A percentile compares a stretch with the other conserved stretches of the same genome.
These are phyloP conservation scores for Flexamia atlantica DNA, from an alignment of 2,888 invertebrate species.

Conservation along the genomic window DNA sequence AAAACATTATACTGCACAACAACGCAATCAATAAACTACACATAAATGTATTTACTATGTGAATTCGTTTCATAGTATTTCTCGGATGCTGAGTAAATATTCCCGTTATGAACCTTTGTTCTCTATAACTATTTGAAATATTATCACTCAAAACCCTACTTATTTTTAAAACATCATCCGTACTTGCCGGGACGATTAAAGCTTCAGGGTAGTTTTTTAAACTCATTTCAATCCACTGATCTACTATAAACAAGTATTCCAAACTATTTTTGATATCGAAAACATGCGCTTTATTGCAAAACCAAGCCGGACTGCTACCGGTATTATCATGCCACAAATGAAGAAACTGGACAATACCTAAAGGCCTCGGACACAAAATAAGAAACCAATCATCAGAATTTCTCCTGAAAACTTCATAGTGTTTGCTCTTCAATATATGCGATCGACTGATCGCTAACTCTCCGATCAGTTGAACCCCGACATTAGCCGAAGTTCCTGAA, in stretches of 20 bases:
- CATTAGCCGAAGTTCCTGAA: conserved; percentile 69
- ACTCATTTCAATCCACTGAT: background rate
- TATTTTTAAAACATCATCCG: background rate
- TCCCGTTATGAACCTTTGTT: background rate
- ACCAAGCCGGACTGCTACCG: conserved; percentile 4
- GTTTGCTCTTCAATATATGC: conserved; percentile 1
- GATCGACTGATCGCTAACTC: background rate
- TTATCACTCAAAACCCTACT: background rate
- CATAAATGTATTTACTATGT: background rate
- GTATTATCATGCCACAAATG: conserved; percentile 22
- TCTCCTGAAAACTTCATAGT: background rate
- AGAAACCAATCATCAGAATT: conserved; percentile 36
- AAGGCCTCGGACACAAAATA: background rate
- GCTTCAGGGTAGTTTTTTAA: background rate
- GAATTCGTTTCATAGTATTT: background rate
- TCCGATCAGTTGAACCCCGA: conserved; percentile 69
- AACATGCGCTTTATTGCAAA: background rate
- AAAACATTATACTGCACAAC: background rate
- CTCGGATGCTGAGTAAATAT: conserved; percentile 1
- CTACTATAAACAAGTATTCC: background rate
- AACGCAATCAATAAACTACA: background rate
- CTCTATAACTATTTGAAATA: background rate
- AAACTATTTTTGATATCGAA: background rate
- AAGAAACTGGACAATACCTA: background rate
- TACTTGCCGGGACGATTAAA: background rate